Conservation (phyloP, 2,113 vertebrate genomes). For the Tragulus kanchil region DNA sequence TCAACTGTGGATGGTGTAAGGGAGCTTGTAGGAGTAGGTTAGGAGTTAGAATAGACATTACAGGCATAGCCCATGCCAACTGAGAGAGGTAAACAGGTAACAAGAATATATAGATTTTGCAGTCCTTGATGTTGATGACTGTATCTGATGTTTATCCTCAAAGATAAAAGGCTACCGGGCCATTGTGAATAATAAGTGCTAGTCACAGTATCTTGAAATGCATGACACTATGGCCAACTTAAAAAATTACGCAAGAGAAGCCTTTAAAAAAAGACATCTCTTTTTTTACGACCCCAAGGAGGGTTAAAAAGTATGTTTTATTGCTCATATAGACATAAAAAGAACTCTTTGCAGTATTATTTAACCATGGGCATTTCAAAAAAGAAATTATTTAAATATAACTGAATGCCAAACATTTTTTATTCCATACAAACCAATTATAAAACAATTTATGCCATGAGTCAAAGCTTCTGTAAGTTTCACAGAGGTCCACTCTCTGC, state of each 20-base stretch:
- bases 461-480: neutral
- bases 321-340: neutral
- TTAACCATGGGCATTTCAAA: neutral
- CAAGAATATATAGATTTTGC: neutral
- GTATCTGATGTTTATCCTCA: neutral
- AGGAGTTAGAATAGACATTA: neutral
- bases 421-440: neutral
- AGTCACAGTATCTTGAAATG: constrained; percentile 1
- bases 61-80: neutral
- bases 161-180: neutral
- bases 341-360: neutral
- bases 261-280: neutral
- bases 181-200: neutral
- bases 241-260: neutral
- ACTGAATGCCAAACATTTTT: neutral
- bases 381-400: neutral
- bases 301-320: neutral
- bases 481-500: neutral
- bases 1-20: neutral
- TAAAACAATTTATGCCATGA: neutral
- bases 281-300: neutral
- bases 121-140: neutral
- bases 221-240: neutral
- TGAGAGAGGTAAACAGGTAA: neutral
- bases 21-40: neutral